Evolutionary conservation across 2,797 vertebrate species (phyloP).

Genomic region (Orientallactaga sibirica): DNA sequence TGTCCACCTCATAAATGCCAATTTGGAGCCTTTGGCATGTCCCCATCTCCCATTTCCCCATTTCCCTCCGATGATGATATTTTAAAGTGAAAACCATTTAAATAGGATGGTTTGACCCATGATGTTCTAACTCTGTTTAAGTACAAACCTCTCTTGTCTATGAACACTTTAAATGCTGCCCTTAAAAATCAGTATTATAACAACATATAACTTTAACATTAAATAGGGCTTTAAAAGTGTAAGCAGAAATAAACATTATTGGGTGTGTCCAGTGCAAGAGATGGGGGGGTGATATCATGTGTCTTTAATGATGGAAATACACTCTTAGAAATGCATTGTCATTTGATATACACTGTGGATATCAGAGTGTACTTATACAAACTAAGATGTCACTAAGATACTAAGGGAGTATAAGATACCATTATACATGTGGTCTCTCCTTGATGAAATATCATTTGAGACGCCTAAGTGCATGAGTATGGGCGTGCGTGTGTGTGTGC

Average conservation of each 20-base stretch:
- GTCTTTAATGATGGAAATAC: not conserved
- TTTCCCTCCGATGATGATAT: not conserved
- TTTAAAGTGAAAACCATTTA: not conserved
- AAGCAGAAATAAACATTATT: not conserved
- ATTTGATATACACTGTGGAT: not conserved
- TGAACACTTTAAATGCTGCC: not conserved
- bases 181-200: slow-evolving; percentile 5
- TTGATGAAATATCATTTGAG: not conserved
- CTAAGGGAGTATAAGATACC: not conserved
- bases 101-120: not conserved
- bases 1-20: not conserved
- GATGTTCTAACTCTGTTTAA: not conserved
- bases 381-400: not conserved
- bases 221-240: not conserved
- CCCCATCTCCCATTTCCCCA: not conserved
- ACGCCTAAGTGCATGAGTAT: not conserved
- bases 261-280: not conserved
- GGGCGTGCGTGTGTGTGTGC: not conserved
- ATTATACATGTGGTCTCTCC: not conserved
- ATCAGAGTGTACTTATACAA: not conserved
- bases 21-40: not conserved
- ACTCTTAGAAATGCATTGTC: not conserved
- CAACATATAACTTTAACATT: not conserved
- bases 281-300: too few relatives aligned
- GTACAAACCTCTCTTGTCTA: not conserved